A percentile compares a stretch with the other conserved stretches of the same genome.
phyloP scores from a whole-genome alignment of 1,140 invertebrate species.

The Zophobas morio region DNA sequence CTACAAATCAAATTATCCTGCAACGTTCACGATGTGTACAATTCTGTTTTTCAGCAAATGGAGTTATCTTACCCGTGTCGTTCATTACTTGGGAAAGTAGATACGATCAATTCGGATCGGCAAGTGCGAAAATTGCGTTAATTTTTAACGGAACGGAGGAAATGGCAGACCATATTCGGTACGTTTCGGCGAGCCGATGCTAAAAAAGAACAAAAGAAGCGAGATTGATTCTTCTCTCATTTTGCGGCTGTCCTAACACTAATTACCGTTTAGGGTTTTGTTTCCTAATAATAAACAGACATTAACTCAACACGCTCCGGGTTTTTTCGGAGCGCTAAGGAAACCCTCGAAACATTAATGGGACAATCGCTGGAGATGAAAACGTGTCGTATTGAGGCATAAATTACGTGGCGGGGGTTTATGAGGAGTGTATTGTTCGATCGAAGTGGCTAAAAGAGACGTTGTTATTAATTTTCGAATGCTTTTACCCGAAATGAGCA shows the following conservation, averaged over 20 bases:
- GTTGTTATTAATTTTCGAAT: too few relatives aligned
- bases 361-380: too few relatives aligned
- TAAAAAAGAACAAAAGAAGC: not conserved
- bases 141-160: too few relatives aligned
- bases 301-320: not conserved
- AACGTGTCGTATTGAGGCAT: too few relatives aligned
- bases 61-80: too few relatives aligned
- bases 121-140: too few relatives aligned
- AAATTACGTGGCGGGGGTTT: too few relatives aligned
- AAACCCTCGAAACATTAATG: not conserved
- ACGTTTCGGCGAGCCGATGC: not conserved
- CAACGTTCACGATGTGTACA: not conserved
- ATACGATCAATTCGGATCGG: not conserved
- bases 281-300: conserved; percentile 1
- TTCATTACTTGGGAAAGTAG: too few relatives aligned
- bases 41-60: not conserved
- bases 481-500: too few relatives aligned
- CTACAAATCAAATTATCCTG: not conserved
- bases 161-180: too few relatives aligned
- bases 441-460: too few relatives aligned
- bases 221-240: not conserved
- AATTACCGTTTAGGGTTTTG: not conserved
- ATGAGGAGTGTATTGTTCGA: too few relatives aligned
- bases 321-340: not conserved
- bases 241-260: not conserved